Evolutionary conservation across 2,113 vertebrate genomes (phyloP), one percentile per base, ranked within the genome.

Genomic region (Pituophis catenifer): DNA sequence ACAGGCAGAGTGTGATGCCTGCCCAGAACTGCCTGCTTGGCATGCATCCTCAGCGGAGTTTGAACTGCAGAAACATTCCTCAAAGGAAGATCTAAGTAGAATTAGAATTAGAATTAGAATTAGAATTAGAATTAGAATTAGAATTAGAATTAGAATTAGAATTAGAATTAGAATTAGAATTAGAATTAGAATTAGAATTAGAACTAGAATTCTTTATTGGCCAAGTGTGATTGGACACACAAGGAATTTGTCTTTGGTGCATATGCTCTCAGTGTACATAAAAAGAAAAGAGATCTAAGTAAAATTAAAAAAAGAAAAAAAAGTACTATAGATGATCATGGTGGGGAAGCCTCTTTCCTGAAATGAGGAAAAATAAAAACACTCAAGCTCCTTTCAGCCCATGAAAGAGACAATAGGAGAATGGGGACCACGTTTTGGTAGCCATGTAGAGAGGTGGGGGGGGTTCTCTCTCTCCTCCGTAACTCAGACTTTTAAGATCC

Each of bases 1-100:
- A 10, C 57, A 48, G 6, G 3, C 29, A 1, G 6, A 1, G 0
- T 19, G 29, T 11, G 5, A 23, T 8, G 11, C 17, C 4, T 6
- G 5, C 75, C 11, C 50, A 33, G n/a, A 38, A 70, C 62, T 38
- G 86, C 58, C 59, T 33, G 29, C 0, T 0, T 89, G 1, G 44
- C 62, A 8, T 24, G 7, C 70, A 26, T 29, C 21, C 12, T 15
- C 29, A 48, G 8, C 0, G 2, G 0, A 0, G 53, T 29, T 44
- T 89, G 15, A 24, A 13, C 50, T 29, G 7, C 0, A 75, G 50
- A 21, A 15, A 19, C 54, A 15, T 52, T 9, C 23, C 0, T 0
- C 0, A 0, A 59, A 1, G 23, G 48, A 24, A 65, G 38, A 88
- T 52, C 62, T 38, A 21, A 57, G 24, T 3, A 10, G 52, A 50